Evolutionary conservation across 1,140 invertebrate genomes (phyloP).

Genomic region (Ephestia elutella): DNA sequence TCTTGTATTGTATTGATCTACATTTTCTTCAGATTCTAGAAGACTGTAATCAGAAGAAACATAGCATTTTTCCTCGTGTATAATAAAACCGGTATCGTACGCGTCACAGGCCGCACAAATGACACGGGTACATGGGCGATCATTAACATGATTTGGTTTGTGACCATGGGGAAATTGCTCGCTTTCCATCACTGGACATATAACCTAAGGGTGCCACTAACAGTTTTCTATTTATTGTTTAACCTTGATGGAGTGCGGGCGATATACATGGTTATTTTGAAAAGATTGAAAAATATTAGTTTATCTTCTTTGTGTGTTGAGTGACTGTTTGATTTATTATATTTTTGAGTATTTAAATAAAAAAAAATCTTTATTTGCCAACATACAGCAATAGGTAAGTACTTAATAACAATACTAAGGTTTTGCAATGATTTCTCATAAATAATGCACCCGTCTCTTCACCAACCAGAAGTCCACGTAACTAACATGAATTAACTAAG

Average conservation of each 20-base stretch:
- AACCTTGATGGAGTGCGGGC: constrained; percentile 28
- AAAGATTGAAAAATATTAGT: background rate
- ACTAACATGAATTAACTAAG: too few species aligned
- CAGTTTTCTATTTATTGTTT: constrained; percentile 26
- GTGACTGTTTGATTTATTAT: constrained; percentile 11
- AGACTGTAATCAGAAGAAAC: background rate
- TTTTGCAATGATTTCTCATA: too few species aligned
- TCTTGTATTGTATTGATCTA: too few species aligned
- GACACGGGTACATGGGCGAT: constrained; percentile 20
- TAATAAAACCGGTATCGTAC: background rate
- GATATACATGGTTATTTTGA: background rate
- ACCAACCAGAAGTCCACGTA: too few species aligned
- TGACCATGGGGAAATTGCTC: constrained; percentile 40
- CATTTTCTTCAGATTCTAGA: background rate
- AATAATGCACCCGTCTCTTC: too few species aligned
- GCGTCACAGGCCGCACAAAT: constrained; percentile 24
- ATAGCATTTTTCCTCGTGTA: background rate
- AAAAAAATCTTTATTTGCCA: too few species aligned
- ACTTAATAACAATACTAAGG: too few species aligned
- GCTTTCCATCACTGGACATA: constrained; percentile 40
- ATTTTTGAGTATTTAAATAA: background rate
- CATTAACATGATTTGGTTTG: constrained; percentile 53
- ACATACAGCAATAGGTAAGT: too few species aligned
- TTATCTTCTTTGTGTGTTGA: constrained; percentile 6
- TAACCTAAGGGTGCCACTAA: constrained; percentile 33